phyloP scores from a whole-genome alignment of 64 coral and sea anemone species.

The Montipora foliosa region DNA sequence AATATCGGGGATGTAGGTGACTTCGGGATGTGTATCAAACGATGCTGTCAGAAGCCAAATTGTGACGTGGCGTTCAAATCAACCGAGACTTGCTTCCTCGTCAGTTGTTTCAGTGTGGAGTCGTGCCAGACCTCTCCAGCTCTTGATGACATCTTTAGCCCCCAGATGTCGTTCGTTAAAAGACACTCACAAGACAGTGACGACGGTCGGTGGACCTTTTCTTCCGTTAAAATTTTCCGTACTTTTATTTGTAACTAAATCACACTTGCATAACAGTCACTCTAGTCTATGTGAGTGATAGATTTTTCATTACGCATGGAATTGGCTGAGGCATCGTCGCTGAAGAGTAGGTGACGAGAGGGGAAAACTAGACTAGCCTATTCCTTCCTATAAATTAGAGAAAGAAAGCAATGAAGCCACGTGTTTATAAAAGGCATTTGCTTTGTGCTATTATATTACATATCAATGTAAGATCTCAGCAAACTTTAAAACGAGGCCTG shows the following conservation, averaged over 20 bases:
- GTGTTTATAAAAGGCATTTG: too few species aligned
- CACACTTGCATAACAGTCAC: background rate
- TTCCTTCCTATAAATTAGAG: too few species aligned
- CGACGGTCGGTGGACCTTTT: background rate
- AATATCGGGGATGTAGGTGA: conserved; percentile 92
- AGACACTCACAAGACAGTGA: conserved; percentile 23
- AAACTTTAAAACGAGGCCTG: too few species aligned
- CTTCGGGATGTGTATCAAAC: conserved; percentile 89
- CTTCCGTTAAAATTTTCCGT: background rate
- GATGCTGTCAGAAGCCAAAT: conserved; percentile 78
- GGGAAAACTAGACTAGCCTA: too few species aligned
- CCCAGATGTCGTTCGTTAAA: conserved; percentile 83
- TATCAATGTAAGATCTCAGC: too few species aligned
- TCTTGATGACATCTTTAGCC: conserved; percentile 72
- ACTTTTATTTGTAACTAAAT: background rate
- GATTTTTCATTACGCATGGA: too few species aligned
- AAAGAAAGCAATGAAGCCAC: too few species aligned
- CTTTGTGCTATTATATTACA: too few species aligned
- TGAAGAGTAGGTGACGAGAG: too few species aligned
- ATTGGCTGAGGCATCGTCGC: too few species aligned
- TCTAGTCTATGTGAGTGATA: too few species aligned
- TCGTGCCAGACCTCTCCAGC: conserved; percentile 78
- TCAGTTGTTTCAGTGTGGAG: conserved; percentile 73
- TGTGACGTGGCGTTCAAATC: conserved; percentile 91
- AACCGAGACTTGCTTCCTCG: conserved; percentile 87